Base-by-base conservation (phyloP, 1,140 invertebrate genomes). In the Lasioglossum albipes region DNA sequence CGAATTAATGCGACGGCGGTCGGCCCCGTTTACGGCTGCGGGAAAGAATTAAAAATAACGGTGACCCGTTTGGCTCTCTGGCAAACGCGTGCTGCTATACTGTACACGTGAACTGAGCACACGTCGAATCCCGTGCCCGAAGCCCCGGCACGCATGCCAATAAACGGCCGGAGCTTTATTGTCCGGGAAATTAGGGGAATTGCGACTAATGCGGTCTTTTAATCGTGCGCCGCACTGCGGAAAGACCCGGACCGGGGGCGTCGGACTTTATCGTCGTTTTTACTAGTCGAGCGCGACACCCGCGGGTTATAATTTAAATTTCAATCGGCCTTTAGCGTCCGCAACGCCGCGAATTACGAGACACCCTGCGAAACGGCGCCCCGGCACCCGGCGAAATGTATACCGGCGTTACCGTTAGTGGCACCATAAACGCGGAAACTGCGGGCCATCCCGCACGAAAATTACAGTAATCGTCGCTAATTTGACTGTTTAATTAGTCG, bases 381-480 rank as follows among this genome's bases (percentile, higher is more conserved):
- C 69, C 31, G 66, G n/a, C 42, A 67, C 73, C 68, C 75, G 42
- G 42, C 42, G 66, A 68, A 79, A 72, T 79, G 52, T 62, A 42
- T 31, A 18, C 36, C 42, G 49, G 12, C 36, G 82, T 59, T 70
- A 73, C 79, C 59, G 82, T 79, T 61, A 66, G 72, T 66, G 71
- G 71, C 49, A 57, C 76, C 68, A n/a, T 78, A 72, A 79, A 52
- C 31, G 78, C n/a, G 75, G 36, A 36, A 79, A 79, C 68, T 41
- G 67, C 52, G 62, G 59, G 22, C 70, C 66, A 81, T 85, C 20
- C 61, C 45, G 54, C 6, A 31, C 65, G 83, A 85, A 75, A 85
- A 85, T 85, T 82, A 82, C 67, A 78, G 83, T 82, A 85, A 85
- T 85, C 79, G 71, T 41, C 70, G 74, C 79, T 78, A 85, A 85